Evolutionary conservation across 2,113 vertebrate species (phyloP).

Genomic region (Takifugu bimaculatus): DNA sequence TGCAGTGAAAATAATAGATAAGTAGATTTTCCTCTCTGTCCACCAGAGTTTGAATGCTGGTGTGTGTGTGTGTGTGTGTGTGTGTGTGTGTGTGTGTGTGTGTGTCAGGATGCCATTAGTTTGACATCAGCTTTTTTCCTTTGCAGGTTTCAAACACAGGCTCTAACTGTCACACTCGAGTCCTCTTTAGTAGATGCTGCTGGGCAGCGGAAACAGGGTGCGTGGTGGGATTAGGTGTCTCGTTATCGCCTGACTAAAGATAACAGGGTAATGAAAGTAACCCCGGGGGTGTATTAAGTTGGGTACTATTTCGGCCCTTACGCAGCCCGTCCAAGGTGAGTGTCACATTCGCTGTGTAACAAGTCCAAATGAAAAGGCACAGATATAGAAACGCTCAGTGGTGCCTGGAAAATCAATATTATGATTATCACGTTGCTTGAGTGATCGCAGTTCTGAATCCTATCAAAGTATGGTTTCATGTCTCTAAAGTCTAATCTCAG

Average conservation of each 20-base stretch:
- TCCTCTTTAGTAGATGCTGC: conserved; percentile 35
- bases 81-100: conserved; percentile 26
- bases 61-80: conserved; percentile 28
- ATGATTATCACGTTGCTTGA: too few relatives aligned
- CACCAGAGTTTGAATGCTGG: conserved; percentile 12
- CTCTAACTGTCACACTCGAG: conserved; percentile 7
- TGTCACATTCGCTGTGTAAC: not conserved
- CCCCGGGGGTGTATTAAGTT: conserved; percentile 42
- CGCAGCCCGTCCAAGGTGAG: conserved; percentile 45
- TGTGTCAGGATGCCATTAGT: conserved; percentile 52
- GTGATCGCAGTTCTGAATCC: not conserved
- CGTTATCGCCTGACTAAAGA: conserved; percentile 61
- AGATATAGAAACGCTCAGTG: not conserved
- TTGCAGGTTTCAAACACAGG: conserved; percentile 41
- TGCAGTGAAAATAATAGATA: conserved; percentile 27
- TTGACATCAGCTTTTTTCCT: conserved; percentile 59
- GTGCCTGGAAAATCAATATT: not conserved
- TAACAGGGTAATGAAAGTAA: conserved; percentile 51
- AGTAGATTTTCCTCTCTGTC: conserved; percentile 9
- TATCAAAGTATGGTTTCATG: not conserved
- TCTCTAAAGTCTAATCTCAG: not conserved
- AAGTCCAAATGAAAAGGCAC: not conserved
- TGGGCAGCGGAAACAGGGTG: conserved; percentile 35
- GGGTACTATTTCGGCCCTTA: conserved; percentile 46
- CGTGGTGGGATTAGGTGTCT: conserved; percentile 46